Evolutionary conservation across 2,113 vertebrate genomes (phyloP).

Genomic region (Thunnus thynnus): DNA sequence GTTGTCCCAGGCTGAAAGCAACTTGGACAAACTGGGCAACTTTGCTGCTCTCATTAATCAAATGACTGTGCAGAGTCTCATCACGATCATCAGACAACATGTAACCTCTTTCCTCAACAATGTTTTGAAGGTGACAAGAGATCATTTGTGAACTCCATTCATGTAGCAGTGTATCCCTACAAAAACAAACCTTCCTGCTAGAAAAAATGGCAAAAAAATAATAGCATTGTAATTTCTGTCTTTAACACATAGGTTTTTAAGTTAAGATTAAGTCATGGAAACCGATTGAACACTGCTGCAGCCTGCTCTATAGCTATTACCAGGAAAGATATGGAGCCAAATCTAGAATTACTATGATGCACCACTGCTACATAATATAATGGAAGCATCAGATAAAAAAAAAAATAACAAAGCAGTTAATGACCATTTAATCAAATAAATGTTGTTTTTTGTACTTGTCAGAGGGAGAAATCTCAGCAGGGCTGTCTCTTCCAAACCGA

Average conservation of each 20-base stretch:
- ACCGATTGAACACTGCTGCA: neutral
- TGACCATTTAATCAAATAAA: neutral
- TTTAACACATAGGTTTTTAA: neutral
- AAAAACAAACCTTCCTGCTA: neutral
- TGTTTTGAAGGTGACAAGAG: slow-evolving; percentile 80
- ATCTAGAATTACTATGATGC: neutral
- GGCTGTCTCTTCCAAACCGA: slow-evolving; percentile 76
- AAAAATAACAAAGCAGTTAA: neutral
- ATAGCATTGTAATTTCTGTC: neutral
- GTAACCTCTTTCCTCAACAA: slow-evolving; percentile 75
- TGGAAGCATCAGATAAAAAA: neutral
- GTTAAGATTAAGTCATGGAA: too few species aligned
- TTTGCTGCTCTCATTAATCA: slow-evolving; percentile 82
- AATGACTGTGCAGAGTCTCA: slow-evolving; percentile 85
- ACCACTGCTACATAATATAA: slow-evolving; percentile 5
- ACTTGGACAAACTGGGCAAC: slow-evolving; percentile 78
- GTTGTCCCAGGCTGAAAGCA: slow-evolving; percentile 66
- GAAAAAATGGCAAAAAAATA: neutral
- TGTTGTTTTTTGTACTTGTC: neutral
- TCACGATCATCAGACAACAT: slow-evolving; percentile 77
- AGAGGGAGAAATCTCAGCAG: slow-evolving; percentile 65
- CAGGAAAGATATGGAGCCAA: neutral
- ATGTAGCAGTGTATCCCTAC: neutral
- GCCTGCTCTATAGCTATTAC: neutral
- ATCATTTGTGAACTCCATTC: neutral